A percentile compares a stretch with the other conserved stretches of the same genome.
These are phyloP conservation scores for Hypocryptadius cinnamomeus DNA, from an alignment of 2,113 vertebrate species.

Conservation along the genomic window DNA sequence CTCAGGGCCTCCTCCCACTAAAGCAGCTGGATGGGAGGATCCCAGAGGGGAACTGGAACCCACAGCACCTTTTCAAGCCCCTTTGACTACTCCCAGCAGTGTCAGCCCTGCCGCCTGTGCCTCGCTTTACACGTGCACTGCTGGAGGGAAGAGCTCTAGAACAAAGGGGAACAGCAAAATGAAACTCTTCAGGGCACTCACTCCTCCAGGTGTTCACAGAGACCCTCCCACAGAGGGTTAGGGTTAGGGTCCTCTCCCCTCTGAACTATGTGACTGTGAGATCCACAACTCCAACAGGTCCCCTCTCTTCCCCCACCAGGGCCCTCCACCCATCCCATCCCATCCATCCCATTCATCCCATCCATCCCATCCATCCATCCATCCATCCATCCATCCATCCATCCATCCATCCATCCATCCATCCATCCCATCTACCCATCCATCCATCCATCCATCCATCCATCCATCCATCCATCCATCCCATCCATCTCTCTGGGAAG, in stretches of 20 bases:
- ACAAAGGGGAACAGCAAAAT: background rate
- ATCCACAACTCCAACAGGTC: background rate
- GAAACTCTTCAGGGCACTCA: background rate
- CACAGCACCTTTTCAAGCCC: background rate
- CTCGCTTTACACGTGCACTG: background rate
- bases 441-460: no score
- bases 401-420: no score
- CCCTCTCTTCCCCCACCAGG: no score
- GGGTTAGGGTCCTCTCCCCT: background rate
- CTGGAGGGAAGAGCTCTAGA: background rate
- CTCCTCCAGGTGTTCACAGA: background rate
- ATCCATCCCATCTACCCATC: no score
- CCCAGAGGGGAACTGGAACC: background rate
- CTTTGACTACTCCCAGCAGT: background rate
- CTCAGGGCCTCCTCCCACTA: background rate
- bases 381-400: no score
- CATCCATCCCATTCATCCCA: no score
- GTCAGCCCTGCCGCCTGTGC: background rate
- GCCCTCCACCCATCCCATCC: no score
- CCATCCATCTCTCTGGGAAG: background rate
- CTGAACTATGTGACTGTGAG: rapidly evolving
- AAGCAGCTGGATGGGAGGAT: background rate
- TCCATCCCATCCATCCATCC: no score
- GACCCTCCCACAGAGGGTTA: rapidly evolving
- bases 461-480: background rate